Conservation (phyloP, 2,113 vertebrate species). For the western clawed frog (Xenopus tropicalis) region UCB_Xtro_10.0 CM004448.2:41517501-41518000, state of each 20-base stretch:
- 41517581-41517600: no score
- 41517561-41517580: no score
- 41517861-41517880: not conserved
- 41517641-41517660: not conserved
- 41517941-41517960: no score
- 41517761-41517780: constrained; percentile 3
- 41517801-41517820: constrained; percentile 11
- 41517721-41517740: constrained; percentile 1
- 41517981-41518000: no score
- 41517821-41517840: not conserved
- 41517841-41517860: not conserved
- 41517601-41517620: not conserved
- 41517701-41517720: constrained; percentile 5
- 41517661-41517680: not conserved
- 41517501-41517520: no score
- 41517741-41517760: constrained; percentile 7
- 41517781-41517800: constrained; percentile 10
- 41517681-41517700: not conserved
- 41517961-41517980: no score
- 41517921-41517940: not conserved
- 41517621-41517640: not conserved
- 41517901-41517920: not conserved
- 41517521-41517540: no score
- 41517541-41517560: no score
- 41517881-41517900: not conserved